A percentile compares a stretch with the other conserved stretches of the same genome.
Evolutionary conservation across 2,113 vertebrate species (phyloP).

Genomic region (Lepus timidus): DNA sequence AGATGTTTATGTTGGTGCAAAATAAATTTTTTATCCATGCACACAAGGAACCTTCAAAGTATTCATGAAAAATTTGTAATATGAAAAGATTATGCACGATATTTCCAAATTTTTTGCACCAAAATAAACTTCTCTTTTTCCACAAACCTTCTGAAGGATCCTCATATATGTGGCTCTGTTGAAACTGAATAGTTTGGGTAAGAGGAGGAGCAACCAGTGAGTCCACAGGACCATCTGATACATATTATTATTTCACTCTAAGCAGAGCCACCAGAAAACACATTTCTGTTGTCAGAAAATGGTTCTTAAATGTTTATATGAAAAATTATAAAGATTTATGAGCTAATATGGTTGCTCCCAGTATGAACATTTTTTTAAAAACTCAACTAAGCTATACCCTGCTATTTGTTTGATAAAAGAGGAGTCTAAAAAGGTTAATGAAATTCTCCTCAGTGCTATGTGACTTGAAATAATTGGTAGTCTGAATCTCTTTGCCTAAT

Average conservation of each 20-base stretch:
- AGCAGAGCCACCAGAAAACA: neutral
- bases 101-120: too few relatives aligned
- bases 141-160: too few relatives aligned
- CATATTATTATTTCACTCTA: neutral
- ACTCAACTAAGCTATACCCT: neutral
- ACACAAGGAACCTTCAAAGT: too few relatives aligned
- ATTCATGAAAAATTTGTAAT: too few relatives aligned
- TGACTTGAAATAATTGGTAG: constrained; percentile 50
- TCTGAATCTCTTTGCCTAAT: constrained; percentile 59
- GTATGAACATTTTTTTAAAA: constrained; percentile 1
- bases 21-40: too few relatives aligned
- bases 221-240: too few relatives aligned
- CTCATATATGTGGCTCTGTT: neutral
- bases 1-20: too few relatives aligned
- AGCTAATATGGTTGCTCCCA: neutral
- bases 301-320: neutral
- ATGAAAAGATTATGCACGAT: too few relatives aligned
- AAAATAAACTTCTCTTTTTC: too few relatives aligned
- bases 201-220: fast-evolving
- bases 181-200: neutral
- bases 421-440: constrained; percentile 31
- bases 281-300: neutral
- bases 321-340: constrained; percentile 39
- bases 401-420: constrained; percentile 44
- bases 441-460: neutral